Conservation (phyloP, 1,140 invertebrate species). For the Bombus balteatus region DNA sequence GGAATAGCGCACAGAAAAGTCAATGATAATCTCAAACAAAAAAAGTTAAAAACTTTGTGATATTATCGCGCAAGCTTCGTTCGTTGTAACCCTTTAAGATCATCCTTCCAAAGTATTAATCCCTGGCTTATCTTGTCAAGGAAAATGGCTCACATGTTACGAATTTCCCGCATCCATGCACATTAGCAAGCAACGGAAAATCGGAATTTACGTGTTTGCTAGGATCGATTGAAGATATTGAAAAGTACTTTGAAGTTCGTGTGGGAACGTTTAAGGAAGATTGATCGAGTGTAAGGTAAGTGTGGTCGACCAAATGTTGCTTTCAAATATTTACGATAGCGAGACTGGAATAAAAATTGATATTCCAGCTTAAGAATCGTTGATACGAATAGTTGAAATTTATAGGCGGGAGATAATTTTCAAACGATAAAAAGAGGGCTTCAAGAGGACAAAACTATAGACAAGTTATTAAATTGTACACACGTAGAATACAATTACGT, state of each 20-base stretch:
- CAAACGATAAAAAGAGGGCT: too few species aligned
- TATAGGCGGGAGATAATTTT: neutral
- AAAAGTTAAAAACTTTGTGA: too few species aligned
- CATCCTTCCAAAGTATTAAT: constrained; percentile 25
- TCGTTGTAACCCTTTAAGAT: neutral
- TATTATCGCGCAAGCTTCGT: neutral
- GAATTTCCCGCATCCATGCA: neutral
- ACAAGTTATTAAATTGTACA: neutral
- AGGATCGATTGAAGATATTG: constrained; percentile 5
- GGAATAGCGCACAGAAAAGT: neutral
- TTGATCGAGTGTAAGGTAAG: neutral
- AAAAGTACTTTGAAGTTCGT: neutral
- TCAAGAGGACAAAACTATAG: neutral
- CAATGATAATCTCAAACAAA: neutral
- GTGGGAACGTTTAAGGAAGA: neutral
- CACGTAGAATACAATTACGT: too few species aligned
- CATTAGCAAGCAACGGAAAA: neutral
- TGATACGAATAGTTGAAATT: neutral
- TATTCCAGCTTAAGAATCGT: neutral
- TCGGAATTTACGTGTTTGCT: neutral
- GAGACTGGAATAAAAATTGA: neutral
- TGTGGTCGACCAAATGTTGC: neutral
- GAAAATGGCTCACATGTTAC: neutral
- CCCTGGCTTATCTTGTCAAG: neutral
- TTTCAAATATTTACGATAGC: neutral